Evolutionary conservation across 2,888 invertebrate species (phyloP).

Genomic region (Blomia tropicalis): DNA sequence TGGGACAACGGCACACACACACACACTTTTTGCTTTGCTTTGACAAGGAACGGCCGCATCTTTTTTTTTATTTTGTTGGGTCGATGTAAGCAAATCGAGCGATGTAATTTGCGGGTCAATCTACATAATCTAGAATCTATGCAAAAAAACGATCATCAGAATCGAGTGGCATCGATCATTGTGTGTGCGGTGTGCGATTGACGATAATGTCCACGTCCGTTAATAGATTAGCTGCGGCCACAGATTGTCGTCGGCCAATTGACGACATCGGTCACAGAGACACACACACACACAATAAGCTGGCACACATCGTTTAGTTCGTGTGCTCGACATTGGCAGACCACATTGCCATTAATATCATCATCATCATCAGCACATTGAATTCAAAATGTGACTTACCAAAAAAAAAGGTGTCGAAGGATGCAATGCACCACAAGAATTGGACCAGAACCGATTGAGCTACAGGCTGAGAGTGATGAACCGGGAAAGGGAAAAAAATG

Average conservation of each 20-base stretch:
- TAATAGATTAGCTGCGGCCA: neutral
- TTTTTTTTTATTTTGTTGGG: no score
- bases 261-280: neutral
- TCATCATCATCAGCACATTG: no score
- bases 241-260: neutral
- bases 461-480: neutral
- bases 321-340: no score
- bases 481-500: neutral
- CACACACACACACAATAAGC: no score
- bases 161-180: neutral
- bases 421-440: no score
- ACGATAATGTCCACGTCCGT: neutral
- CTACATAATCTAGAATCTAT: neutral
- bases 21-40: no score
- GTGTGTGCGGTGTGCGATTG: no score
- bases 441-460: slow-evolving; percentile 7
- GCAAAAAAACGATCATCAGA: neutral
- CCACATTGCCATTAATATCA: no score
- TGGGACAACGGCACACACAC: no score
- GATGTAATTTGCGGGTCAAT: neutral
- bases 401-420: slow-evolving; percentile 12
- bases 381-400: no score
- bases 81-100: neutral
- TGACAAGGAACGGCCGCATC: no score
- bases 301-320: no score